Evolutionary conservation across 2,113 vertebrate species (phyloP), one percentile per base, ranked within the genome.

Genomic region (Osmerus eperlanus): DNA sequence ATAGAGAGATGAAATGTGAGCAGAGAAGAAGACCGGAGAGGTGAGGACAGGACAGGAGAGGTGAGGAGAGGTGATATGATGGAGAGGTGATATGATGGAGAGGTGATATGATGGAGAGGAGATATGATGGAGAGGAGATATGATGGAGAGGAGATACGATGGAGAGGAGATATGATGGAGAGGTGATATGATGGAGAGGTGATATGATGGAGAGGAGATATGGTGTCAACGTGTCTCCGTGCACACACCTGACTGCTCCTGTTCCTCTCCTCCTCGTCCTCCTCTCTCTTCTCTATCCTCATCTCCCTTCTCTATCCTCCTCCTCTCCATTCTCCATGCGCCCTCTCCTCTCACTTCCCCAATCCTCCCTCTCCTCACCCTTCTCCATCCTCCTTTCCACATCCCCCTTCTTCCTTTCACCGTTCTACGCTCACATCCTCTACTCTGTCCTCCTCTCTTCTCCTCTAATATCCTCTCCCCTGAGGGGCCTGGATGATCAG

Each of bases 371-470:
- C 54, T 70, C 68, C 32, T 28, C 56, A 23, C 32, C 67, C 53
- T 23, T 28, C 25, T 54, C 59, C 54, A 15, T 47, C 29, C 65
- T 65, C 53, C 53, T 81, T 6, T 70, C 68, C 32, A 36, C 32
- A 36, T 36, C 54, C 21, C 52, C 32, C 65, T 21, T 19, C 21
- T 9, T 18, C 4, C 4, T 23, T 29, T 23, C 4, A 4, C 60
- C 23, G 9, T 3, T 13, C 25, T 16, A 0, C 23, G 11, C 28
- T 47, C 41, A 47, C 9, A 47, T 47, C 41, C 2, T 47, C 41
- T 47, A 5, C 41, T 47, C 41, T 47, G 41, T 47, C 41, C 41
- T 47, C 41, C 41, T 47, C 41, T 47, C 41, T 47, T 2, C 41
- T 47, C 9, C 41, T 47, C 41, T 47, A 47, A 47, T 47, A 5